A percentile compares a stretch with the other conserved stretches of the same genome.
These are phyloP conservation scores for Brachionus plicatilis DNA, from an alignment of 1,140 invertebrate genomes.

Conservation along the genomic window DNA sequence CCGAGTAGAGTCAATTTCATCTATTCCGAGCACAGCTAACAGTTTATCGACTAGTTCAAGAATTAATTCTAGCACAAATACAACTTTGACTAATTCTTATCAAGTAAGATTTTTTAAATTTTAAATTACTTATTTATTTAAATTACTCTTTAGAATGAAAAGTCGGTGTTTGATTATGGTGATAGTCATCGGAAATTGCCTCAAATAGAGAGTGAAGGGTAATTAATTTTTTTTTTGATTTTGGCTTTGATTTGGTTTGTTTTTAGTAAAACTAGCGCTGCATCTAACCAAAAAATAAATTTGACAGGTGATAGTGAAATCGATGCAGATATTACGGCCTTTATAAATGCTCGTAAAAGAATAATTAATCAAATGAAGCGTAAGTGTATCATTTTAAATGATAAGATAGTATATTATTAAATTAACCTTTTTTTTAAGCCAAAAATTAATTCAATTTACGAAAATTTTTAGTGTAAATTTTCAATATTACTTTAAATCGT, in stretches of 20 bases:
- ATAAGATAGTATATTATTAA: neutral
- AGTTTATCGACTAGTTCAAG: neutral
- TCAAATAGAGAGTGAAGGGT: neutral
- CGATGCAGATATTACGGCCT: conserved; percentile 55
- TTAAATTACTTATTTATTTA: conserved; percentile 40
- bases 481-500: no score
- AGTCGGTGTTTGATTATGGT: neutral
- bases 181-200: conserved; percentile 1
- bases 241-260: neutral
- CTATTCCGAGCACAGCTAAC: neutral
- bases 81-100: neutral
- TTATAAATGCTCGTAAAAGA: conserved; percentile 51
- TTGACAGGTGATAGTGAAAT: conserved; percentile 54
- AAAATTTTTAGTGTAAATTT: no score
- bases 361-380: conserved; percentile 38
- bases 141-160: conserved; percentile 41
- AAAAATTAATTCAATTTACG: neutral
- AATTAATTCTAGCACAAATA: neutral
- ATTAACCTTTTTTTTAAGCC: neutral
- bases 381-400: neutral
- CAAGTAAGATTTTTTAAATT: neutral
- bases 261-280: neutral
- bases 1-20: neutral
- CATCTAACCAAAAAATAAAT: conserved; percentile 43
- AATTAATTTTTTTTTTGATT: neutral